Conservation (phyloP, 2,113 vertebrate species). For the Anhinga anhinga region DNA sequence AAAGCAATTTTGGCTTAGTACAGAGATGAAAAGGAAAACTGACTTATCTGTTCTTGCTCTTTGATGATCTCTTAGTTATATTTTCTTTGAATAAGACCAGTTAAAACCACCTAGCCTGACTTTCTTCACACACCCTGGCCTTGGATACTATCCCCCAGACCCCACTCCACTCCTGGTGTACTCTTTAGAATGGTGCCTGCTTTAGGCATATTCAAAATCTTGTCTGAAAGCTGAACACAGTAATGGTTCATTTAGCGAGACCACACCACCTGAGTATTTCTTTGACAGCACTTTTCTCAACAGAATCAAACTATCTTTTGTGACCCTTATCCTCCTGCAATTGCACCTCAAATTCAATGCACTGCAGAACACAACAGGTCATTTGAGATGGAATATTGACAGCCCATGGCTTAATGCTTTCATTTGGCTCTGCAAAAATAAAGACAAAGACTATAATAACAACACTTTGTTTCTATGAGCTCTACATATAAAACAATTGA, state of each 20-base stretch:
- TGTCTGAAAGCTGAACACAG: not conserved
- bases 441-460: not conserved
- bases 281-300: not conserved
- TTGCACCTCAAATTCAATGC: not conserved
- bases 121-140: not conserved
- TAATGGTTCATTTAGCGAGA: not conserved
- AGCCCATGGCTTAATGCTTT: not conserved
- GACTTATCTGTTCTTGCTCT: not conserved
- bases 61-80: not conserved
- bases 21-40: not conserved
- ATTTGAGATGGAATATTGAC: not conserved
- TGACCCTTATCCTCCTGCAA: not conserved
- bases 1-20: not conserved
- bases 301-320: not conserved
- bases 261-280: not conserved
- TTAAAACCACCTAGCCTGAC: not conserved
- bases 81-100: not conserved
- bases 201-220: not conserved
- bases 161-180: not conserved
- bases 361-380: not conserved
- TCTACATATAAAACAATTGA: not conserved
- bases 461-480: not conserved
- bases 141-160: not conserved
- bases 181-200: not conserved
- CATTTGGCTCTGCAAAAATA: not conserved